Conservation (phyloP, 1,140 invertebrate species). For the Conopomorpha cramerella region DNA sequence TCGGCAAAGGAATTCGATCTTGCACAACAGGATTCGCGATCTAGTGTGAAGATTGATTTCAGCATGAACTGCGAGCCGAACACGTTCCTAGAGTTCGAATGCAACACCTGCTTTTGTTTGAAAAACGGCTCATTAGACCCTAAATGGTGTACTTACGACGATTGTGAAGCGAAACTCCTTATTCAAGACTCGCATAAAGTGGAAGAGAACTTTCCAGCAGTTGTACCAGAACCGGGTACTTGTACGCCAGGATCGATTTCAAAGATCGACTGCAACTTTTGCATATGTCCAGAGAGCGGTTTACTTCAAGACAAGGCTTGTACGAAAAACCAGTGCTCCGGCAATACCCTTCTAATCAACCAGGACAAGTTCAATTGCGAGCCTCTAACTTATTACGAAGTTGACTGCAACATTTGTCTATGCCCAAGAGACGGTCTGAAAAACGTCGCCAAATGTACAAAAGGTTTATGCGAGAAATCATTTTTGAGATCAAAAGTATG, state of each 20-base stretch:
- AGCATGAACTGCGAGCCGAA: constrained; percentile 24
- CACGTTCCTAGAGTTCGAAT: constrained; percentile 35
- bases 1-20: neutral
- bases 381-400: constrained; percentile 35
- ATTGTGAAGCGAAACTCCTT: constrained; percentile 27
- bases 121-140: constrained; percentile 35
- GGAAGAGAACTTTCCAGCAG: constrained; percentile 1
- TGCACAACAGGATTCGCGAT: neutral
- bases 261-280: constrained; percentile 29
- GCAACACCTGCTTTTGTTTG: constrained; percentile 40
- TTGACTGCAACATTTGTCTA: constrained; percentile 44
- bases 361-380: constrained; percentile 22
- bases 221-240: constrained; percentile 5
- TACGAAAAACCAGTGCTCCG: neutral
- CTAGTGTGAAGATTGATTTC: constrained; percentile 11
- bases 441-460: constrained; percentile 37
- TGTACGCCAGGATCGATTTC: constrained; percentile 32
- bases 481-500: constrained; percentile 30
- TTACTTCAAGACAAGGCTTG: neutral
- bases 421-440: constrained; percentile 36
- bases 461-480: constrained; percentile 32
- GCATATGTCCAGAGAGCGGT: neutral
- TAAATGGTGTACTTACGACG: constrained; percentile 46
- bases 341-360: neutral
- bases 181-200: constrained; percentile 21